These are phyloP conservation scores for Merodon equestris DNA, from an alignment of 2,888 invertebrate species.

Conservation along the genomic window DNA sequence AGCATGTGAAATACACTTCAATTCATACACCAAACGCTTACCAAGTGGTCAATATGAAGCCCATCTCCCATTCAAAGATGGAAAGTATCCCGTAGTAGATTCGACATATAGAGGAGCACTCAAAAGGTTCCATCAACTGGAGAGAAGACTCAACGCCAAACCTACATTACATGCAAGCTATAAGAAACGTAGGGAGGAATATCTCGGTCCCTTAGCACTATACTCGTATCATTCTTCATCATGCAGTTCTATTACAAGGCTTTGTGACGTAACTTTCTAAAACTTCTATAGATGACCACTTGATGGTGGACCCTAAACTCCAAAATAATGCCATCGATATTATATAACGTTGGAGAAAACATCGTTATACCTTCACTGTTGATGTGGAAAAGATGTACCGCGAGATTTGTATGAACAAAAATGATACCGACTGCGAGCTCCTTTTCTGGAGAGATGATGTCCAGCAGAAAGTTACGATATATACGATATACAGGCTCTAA, in stretches of 20 bases:
- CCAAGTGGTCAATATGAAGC: not conserved
- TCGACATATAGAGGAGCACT: not conserved
- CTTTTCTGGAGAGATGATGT: slow-evolving; percentile 50
- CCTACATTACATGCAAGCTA: not conserved
- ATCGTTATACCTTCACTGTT: slow-evolving; percentile 32
- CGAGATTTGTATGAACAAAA: slow-evolving; percentile 47
- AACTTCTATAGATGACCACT: slow-evolving; percentile 14
- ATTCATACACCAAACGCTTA: not conserved
- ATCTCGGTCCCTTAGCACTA: slow-evolving; percentile 3
- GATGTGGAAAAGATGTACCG: slow-evolving; percentile 57
- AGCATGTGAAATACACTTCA: slow-evolving; percentile 5
- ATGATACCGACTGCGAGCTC: slow-evolving; percentile 49
- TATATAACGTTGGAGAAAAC: slow-evolving; percentile 34
- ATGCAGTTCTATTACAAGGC: too few relatives aligned
- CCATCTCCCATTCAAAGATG: not conserved
- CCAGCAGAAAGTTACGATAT: not conserved
- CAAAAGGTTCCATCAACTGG: not conserved
- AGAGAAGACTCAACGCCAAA: not conserved
- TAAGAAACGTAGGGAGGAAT: slow-evolving; percentile 5
- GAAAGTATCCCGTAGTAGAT: not conserved
- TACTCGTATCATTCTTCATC: not conserved
- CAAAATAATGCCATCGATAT: slow-evolving; percentile 47
- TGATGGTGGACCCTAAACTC: slow-evolving; percentile 36
- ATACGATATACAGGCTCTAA: slow-evolving; percentile 5
- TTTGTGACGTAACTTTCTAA: slow-evolving; percentile 45